These are phyloP conservation scores for Chaunax sp. DNA, from an alignment of 2,797 vertebrate genomes.

Conservation along the genomic window DNA sequence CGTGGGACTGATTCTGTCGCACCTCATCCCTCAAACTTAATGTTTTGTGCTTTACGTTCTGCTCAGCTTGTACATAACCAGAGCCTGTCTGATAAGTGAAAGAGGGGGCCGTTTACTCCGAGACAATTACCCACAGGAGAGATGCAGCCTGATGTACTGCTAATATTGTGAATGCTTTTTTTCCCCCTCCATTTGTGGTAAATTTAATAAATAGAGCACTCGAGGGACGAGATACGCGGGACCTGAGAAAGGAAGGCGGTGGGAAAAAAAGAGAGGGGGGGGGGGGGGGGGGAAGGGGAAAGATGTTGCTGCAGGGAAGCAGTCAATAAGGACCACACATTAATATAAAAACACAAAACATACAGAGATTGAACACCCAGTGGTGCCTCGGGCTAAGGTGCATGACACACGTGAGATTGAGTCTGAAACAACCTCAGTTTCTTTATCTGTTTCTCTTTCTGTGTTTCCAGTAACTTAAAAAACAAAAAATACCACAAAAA, in stretches of 20 bases:
- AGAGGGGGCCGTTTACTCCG: slow-evolving; percentile 22
- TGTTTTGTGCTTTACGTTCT: slow-evolving; percentile 31
- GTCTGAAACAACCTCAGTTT: slow-evolving; percentile 26
- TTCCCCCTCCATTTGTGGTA: slow-evolving; percentile 27
- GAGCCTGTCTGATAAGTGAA: slow-evolving; percentile 53
- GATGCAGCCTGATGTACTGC: slow-evolving; percentile 29
- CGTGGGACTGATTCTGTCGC: slow-evolving; percentile 15
- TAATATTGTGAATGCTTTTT: slow-evolving; percentile 16
- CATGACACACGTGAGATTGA: slow-evolving; percentile 46
- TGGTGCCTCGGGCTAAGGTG: slow-evolving; percentile 58
- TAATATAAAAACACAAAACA: slow-evolving; percentile 18
- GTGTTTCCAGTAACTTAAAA: slow-evolving; percentile 36
- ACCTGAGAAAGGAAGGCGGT: slow-evolving; percentile 23
- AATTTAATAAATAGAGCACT: slow-evolving; percentile 60
- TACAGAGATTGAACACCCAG: slow-evolving; percentile 36
- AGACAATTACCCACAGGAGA: slow-evolving; percentile 34
- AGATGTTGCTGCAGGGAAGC: slow-evolving; percentile 24
- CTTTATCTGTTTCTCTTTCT: neutral
- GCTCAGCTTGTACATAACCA: slow-evolving; percentile 47
- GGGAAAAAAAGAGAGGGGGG: neutral
- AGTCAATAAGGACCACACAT: slow-evolving; percentile 35
- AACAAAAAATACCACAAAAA: neutral
- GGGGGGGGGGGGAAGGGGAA: no score
- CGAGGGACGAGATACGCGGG: slow-evolving; percentile 36
- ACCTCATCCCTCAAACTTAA: slow-evolving; percentile 50